phyloP scores from a whole-genome alignment of 2,113 vertebrate genomes.

The Melanostigma gelatinosum region DNA sequence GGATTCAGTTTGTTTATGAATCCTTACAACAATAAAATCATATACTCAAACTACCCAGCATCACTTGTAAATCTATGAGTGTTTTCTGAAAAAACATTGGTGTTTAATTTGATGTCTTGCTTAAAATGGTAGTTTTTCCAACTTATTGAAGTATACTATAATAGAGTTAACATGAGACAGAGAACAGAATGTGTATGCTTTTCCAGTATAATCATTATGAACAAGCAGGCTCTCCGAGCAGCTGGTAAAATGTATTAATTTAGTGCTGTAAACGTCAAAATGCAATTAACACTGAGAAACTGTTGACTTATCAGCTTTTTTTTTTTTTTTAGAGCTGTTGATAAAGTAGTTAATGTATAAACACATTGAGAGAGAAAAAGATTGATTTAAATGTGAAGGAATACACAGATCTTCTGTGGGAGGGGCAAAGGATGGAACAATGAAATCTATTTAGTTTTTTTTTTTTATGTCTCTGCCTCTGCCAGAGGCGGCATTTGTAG shows the following conservation, averaged over 20 bases:
- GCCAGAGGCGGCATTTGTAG: constrained; percentile 27
- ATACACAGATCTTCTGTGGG: constrained; percentile 45
- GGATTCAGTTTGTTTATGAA: constrained; percentile 29
- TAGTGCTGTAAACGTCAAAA: constrained; percentile 59
- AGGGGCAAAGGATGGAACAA: constrained; percentile 35
- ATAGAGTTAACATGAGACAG: background rate
- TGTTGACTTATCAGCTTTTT: constrained; percentile 69
- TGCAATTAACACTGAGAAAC: constrained; percentile 65
- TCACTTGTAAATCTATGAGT: background rate
- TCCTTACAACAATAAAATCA: background rate
- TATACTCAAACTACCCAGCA: background rate
- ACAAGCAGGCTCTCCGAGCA: constrained; percentile 33
- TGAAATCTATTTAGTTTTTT: constrained; percentile 20
- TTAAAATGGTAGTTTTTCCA: background rate
- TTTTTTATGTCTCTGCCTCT: background rate
- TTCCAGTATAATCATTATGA: constrained; percentile 30
- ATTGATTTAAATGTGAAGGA: constrained; percentile 66
- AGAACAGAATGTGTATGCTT: constrained; percentile 20
- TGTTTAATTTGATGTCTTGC: background rate
- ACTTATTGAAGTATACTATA: constrained; percentile 14
- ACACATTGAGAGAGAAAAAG: constrained; percentile 58
- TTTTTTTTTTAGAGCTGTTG: constrained; percentile 52
- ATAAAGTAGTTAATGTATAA: constrained; percentile 59
- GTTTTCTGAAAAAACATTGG: background rate
- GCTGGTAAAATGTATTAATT: constrained; percentile 55